These are phyloP conservation scores for Epistrophe grossulariae DNA, from an alignment of 2,888 invertebrate species.

Conservation along the genomic window DNA sequence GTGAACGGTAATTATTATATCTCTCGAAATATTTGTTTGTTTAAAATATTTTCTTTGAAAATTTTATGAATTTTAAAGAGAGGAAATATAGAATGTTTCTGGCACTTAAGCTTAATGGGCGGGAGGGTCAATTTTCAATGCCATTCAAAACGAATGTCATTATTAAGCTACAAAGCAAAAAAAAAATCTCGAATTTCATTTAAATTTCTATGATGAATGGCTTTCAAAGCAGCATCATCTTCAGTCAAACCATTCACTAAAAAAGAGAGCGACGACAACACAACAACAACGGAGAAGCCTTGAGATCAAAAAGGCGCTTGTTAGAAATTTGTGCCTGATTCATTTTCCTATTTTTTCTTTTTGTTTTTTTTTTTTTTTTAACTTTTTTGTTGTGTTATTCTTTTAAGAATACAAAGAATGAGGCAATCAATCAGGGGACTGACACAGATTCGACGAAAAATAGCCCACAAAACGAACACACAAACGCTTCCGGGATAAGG, in stretches of 20 bases:
- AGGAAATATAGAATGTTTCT: neutral
- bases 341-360: neutral
- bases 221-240: constrained; percentile 10
- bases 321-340: constrained; percentile 41
- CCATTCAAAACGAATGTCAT: constrained; percentile 51
- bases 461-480: constrained; percentile 50
- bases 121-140: constrained; percentile 45
- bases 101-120: constrained; percentile 48
- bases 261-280: neutral
- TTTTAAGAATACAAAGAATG: constrained; percentile 47
- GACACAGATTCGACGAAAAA: constrained; percentile 66
- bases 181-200: constrained; percentile 64
- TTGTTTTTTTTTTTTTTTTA: neutral
- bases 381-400: neutral
- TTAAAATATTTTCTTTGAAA: neutral
- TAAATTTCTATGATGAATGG: constrained; percentile 63
- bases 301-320: constrained; percentile 60
- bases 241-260: neutral
- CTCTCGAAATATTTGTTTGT: neutral
- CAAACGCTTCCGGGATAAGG: constrained; percentile 43
- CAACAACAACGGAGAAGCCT: constrained; percentile 1
- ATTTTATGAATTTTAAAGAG: neutral
- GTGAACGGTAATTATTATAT: neutral
- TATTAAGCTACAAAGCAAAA: constrained; percentile 50
- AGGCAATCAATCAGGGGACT: constrained; percentile 64